These are phyloP conservation scores for Tetrax tetrax DNA, from an alignment of 2,113 vertebrate genomes.

Conservation along the genomic window DNA sequence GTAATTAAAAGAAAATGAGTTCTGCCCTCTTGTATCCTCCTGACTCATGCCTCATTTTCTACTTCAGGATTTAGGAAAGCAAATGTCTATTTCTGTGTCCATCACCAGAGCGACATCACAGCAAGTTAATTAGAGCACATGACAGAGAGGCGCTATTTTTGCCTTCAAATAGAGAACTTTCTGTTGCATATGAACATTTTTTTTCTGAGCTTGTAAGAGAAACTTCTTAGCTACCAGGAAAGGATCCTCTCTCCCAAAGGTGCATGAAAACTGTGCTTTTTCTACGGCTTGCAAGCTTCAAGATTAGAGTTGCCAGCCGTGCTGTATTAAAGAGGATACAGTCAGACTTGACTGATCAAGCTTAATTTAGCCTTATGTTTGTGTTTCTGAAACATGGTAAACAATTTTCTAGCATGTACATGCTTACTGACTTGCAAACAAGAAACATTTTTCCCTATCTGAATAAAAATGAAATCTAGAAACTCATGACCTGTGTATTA, in stretches of 20 bases:
- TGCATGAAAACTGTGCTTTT: conserved; percentile 52
- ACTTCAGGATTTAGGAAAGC: conserved; percentile 59
- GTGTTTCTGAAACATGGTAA: conserved; percentile 49
- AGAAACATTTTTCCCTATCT: conserved; percentile 3
- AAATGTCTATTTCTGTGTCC: conserved; percentile 67
- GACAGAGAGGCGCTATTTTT: conserved; percentile 62
- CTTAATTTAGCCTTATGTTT: conserved; percentile 62
- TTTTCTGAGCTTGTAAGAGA: conserved; percentile 18
- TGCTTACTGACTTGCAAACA: conserved; percentile 43
- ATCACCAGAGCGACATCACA: conserved; percentile 56
- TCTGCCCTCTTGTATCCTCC: conserved; percentile 61
- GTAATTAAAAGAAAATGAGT: conserved; percentile 67
- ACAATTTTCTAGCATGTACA: conserved; percentile 57
- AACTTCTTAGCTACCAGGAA: conserved; percentile 10
- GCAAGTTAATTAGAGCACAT: conserved; percentile 65
- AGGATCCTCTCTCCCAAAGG: conserved; percentile 38
- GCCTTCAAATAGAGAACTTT: conserved; percentile 48
- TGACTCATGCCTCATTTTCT: conserved; percentile 65
- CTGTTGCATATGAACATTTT: conserved; percentile 56
- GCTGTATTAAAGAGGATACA: conserved; percentile 49
- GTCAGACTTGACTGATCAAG: conserved; percentile 62
- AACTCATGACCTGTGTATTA: conserved; percentile 8
- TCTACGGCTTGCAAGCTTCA: conserved; percentile 17
- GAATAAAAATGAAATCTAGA: conserved; percentile 38
- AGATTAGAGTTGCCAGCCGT: background rate